Evolutionary conservation across 1,140 invertebrate species (phyloP).

Genomic region (Cylas formicarius): DNA sequence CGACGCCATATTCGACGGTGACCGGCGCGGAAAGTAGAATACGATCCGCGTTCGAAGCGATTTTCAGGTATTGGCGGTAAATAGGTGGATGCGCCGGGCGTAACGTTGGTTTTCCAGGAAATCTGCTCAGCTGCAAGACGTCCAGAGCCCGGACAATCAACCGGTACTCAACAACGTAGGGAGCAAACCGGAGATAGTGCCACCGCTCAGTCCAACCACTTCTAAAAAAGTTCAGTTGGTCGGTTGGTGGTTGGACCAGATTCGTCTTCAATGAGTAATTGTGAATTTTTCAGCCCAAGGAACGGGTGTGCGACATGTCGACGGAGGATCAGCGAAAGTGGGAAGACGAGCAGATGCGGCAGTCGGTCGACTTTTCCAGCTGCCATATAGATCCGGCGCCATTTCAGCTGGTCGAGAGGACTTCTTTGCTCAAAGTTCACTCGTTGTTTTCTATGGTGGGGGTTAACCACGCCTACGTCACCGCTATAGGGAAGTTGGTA

Average conservation of each 20-base stretch:
- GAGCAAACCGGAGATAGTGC: slow-evolving; percentile 31
- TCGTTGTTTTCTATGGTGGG: slow-evolving; percentile 95
- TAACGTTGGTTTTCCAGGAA: slow-evolving; percentile 54
- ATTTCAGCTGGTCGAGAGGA: slow-evolving; percentile 95
- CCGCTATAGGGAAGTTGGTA: slow-evolving; percentile 88
- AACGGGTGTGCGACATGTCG: slow-evolving; percentile 89
- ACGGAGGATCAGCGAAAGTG: slow-evolving; percentile 83
- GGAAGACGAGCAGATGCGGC: slow-evolving; percentile 84
- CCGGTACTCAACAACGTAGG: slow-evolving; percentile 26
- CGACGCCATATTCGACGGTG: slow-evolving; percentile 74
- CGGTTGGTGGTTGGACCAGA: slow-evolving; percentile 36
- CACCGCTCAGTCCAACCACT: slow-evolving; percentile 54
- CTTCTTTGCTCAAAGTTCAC: slow-evolving; percentile 88
- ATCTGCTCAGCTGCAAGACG: slow-evolving; percentile 74
- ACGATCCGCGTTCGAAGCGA: slow-evolving; percentile 80
- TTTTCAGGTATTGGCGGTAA: slow-evolving; percentile 65
- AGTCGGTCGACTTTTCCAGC: slow-evolving; percentile 76
- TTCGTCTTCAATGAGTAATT: not conserved
- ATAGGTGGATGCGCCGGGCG: too few relatives aligned
- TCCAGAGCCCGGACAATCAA: slow-evolving; percentile 41
- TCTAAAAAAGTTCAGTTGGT: slow-evolving; percentile 88
- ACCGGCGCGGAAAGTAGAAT: slow-evolving; percentile 80
- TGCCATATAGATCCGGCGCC: slow-evolving; percentile 95
- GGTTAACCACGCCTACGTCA: slow-evolving; percentile 96
- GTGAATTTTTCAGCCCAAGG: slow-evolving; percentile 59